These are phyloP conservation scores for Dynastes tityus DNA, from an alignment of 2,888 invertebrate species.

Conservation along the genomic window DNA sequence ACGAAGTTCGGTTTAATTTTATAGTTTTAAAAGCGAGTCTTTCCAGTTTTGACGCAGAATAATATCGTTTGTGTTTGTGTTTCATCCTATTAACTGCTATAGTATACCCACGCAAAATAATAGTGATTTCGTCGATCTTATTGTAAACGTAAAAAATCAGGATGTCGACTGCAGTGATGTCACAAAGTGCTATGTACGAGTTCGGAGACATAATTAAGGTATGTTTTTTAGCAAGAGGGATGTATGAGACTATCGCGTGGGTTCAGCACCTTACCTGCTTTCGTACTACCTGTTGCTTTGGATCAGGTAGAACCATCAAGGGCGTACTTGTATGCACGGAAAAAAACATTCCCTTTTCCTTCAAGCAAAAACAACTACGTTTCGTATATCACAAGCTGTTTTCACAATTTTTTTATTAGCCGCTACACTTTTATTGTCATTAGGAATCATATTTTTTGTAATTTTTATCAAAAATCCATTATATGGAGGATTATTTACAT, in stretches of 20 bases:
- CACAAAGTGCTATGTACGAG: conserved; percentile 82
- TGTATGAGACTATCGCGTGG: conserved; percentile 26
- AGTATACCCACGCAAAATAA: conserved; percentile 59
- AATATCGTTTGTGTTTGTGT: conserved; percentile 47
- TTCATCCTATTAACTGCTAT: conserved; percentile 71
- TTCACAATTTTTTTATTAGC: too few species aligned
- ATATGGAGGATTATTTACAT: conserved; percentile 17
- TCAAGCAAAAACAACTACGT: conserved; percentile 23
- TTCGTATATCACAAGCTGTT: not conserved
- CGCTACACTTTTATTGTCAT: too few species aligned
- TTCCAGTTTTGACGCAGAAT: conserved; percentile 46
- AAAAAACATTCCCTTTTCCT: conserved; percentile 32
- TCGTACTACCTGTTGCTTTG: conserved; percentile 40
- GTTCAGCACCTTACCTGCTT: conserved; percentile 37
- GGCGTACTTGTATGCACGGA: conserved; percentile 11
- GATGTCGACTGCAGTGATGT: conserved; percentile 87
- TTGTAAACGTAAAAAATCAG: conserved; percentile 62
- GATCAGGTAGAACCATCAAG: conserved; percentile 34
- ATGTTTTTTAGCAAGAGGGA: conserved; percentile 61
- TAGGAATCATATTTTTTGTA: conserved; percentile 15
- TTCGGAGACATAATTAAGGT: conserved; percentile 85
- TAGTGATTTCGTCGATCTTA: conserved; percentile 45
- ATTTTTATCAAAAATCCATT: not conserved
- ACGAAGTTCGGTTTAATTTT: conserved; percentile 66
- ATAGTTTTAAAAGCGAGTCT: conserved; percentile 68